Evolutionary conservation across 1,140 invertebrate genomes (phyloP), one percentile per base, ranked within the genome.

Genomic region (Ceratosolen fusciceps): DNA sequence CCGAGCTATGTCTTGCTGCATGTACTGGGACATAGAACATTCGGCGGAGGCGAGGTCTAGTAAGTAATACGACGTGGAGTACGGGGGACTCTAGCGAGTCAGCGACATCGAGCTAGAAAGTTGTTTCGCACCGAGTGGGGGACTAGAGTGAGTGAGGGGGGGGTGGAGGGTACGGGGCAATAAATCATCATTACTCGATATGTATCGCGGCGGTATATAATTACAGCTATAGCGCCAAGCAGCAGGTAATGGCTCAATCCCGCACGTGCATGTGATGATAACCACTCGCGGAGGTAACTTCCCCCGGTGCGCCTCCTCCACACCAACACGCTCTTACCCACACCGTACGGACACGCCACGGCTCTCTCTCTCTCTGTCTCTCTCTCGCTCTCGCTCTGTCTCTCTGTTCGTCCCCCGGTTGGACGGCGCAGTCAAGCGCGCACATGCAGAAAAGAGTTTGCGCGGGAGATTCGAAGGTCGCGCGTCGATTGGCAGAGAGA

Each of bases 131-230:
- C n/a, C n/a, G n/a, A n/a, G n/a, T n/a, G n/a, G n/a, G n/a, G n/a
- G n/a, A n/a, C n/a, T n/a, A 67, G 34, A 29, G 43, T 47, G 37
- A 49, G 67, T 24, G 68, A 71, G 68, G n/a, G 34, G 54, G 0
- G 39, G 47, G 10, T 14, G 0, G 47, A 71, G 68, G 26, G 26
- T 47, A 10, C 67, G 76, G n/a, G 80, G 81, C 88, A 83, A 89
- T 88, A 90, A 90, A 90, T 90, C 88, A 90, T 88, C 87, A 90
- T 90, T 90, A 90, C 87, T 89, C 88, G 89, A 90, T 90, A 88
- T 88, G 83, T 90, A 90, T 90, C 89, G 86, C 86, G 83, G 87
- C 81, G 87, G 88, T 87, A 88, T 88, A 88, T 90, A 90, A 90
- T 90, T 90, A 90, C 88, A 87, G 84, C 86, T 88, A 89, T 90